These are phyloP conservation scores for Neodiprion fabricii DNA, from an alignment of 1,140 invertebrate genomes.

Conservation along the genomic window DNA sequence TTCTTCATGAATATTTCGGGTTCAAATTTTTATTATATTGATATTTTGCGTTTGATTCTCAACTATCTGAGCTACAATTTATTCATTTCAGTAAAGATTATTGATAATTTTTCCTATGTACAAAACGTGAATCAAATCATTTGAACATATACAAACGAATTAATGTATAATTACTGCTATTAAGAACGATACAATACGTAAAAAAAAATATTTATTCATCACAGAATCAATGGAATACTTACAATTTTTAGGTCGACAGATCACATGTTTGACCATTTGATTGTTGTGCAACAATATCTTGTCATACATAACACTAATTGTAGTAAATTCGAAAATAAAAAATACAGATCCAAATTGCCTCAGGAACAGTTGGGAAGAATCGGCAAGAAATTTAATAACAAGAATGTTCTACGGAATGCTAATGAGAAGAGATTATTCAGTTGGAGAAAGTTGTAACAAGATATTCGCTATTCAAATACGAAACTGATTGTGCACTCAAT, in stretches of 20 bases:
- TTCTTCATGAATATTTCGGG: too few relatives aligned
- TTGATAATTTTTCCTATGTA: background rate
- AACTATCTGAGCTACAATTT: too few relatives aligned
- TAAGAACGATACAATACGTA: background rate
- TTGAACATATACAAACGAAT: background rate
- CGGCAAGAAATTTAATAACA: background rate
- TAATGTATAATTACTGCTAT: background rate
- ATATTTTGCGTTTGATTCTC: too few relatives aligned
- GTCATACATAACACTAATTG: background rate
- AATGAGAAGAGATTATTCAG: background rate
- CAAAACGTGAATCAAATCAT: background rate
- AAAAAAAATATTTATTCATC: constrained; percentile 19
- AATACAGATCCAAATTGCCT: background rate
- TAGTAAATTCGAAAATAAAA: background rate
- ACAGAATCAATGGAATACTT: constrained; percentile 19
- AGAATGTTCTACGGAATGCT: too few relatives aligned
- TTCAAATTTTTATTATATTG: too few relatives aligned
- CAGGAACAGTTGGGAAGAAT: background rate
- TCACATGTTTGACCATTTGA: background rate
- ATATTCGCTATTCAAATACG: background rate
- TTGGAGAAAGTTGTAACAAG: background rate
- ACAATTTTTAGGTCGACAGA: background rate
- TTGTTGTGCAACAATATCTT: background rate
- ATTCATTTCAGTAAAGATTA: too few relatives aligned
- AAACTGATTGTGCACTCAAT: background rate